Conservation (phyloP, 2,797 vertebrate genomes). For the Gymnoscopelus microlampas region DNA sequence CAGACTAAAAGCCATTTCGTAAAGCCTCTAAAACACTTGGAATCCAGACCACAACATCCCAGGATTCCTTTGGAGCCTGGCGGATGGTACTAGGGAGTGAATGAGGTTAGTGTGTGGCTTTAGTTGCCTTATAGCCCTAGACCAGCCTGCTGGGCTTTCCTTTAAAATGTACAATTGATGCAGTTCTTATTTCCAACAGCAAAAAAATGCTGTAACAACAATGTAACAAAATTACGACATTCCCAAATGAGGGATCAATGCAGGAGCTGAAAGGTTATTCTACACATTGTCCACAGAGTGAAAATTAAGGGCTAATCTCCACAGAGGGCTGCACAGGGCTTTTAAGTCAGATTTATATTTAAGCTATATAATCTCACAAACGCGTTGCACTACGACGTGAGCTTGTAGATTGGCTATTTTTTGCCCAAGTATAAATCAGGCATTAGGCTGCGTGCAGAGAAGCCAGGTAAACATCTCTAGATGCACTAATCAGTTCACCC, state of each 20-base stretch:
- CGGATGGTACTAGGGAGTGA: conserved; percentile 13
- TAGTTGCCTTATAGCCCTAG: background rate
- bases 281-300: conserved; percentile 26
- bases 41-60: conserved; percentile 42
- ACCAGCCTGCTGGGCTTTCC: too few relatives aligned
- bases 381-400: too few relatives aligned
- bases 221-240: conserved; percentile 23
- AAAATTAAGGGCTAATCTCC: conserved; percentile 62
- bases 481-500: conserved; percentile 66
- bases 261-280: conserved; percentile 40
- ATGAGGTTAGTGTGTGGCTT: background rate
- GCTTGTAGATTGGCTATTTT: too few relatives aligned
- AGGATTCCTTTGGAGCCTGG: conserved; percentile 48
- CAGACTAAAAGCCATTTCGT: conserved; percentile 50
- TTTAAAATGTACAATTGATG: background rate
- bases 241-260: conserved; percentile 26
- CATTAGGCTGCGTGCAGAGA: conserved; percentile 55
- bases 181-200: background rate
- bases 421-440: too few relatives aligned
- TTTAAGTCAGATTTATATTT: conserved; percentile 5
- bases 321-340: conserved; percentile 47
- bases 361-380: too few relatives aligned
- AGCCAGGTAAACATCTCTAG: conserved; percentile 76
- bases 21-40: conserved; percentile 44
- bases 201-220: background rate